Conservation (phyloP, 2,888 invertebrate species). For the Seira sanloemensis region DNA sequence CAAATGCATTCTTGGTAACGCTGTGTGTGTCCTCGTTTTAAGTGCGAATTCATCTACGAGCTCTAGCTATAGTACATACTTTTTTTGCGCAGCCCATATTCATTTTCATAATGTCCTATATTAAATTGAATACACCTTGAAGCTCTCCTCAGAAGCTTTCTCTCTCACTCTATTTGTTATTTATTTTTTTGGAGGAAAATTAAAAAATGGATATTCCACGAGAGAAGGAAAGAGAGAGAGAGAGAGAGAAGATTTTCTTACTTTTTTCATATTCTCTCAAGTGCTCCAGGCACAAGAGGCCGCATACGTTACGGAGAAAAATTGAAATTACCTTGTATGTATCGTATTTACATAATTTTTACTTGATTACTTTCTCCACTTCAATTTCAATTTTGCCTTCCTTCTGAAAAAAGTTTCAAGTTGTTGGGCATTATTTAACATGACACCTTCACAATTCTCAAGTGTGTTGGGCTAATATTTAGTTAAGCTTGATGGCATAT, state of each 20-base stretch:
- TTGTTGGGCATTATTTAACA: too few species aligned
- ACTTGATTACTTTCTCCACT: background rate
- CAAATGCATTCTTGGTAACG: too few species aligned
- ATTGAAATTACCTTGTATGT: background rate
- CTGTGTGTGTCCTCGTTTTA: too few species aligned
- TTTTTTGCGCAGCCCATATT: too few species aligned
- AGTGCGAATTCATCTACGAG: background rate
- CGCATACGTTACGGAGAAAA: too few species aligned
- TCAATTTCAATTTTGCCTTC: background rate
- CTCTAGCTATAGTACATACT: too few species aligned
- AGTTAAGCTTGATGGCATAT: background rate
- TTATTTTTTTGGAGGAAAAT: background rate
- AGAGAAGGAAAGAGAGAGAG: too few species aligned
- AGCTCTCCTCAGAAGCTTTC: background rate
- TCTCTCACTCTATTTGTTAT: conserved; percentile 1
- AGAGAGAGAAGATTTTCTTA: background rate
- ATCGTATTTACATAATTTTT: background rate
- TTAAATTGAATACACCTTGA: background rate
- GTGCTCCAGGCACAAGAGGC: background rate
- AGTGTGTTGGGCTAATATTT: background rate
- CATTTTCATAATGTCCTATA: background rate
- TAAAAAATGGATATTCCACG: conserved; percentile 2
- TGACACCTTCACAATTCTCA: conserved; percentile 4
- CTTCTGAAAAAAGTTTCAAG: background rate
- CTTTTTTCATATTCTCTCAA: background rate